Base-by-base conservation (phyloP, 2,113 vertebrate genomes). In the Scolopax mira region DNA sequence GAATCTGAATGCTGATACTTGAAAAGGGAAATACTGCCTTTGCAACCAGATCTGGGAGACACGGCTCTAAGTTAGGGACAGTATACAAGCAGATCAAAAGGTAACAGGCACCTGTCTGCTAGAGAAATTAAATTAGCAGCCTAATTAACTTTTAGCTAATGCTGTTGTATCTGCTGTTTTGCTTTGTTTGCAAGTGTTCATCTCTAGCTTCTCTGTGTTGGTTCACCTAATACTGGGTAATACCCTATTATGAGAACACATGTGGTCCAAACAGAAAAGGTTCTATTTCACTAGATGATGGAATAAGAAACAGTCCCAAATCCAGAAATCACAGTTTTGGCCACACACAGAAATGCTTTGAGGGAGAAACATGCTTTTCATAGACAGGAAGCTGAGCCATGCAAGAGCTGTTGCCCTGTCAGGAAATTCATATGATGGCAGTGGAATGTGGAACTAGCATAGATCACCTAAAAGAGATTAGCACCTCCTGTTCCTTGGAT, bases 71-170 rank as follows among this genome's bases (percentile, higher is more conserved):
- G 64, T 60, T 48, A 78, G 71, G 35, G 51, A 58, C 58, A 66
- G 19, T 67, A 23, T 39, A 70, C 25, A 94, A 90, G 54, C n/a
- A 90, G 42, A 78, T 74, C 51, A 78, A 35, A 91, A 85, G 13
- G 51, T 71, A 96, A 54, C 55, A 66, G 49, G 44, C 37, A 82
- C 35, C 46, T 89, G 71, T 67, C 60, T 85, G 69, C 93, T 93
- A 58, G 85, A 79, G 33, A 94, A 96, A 95, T 85, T 0, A 70
- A 88, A 85, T 94, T 85, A 91, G 58, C 48, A 37, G 27, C 30
- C 44, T 93, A 90, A 93, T 89, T 89, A 72, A 79, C 72, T 92
- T 93, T 54, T 30, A 81, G 41, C 41, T 95, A 79, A 89, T 77
- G 44, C 16, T 91, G 22, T 79, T 37, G 1, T 72, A 57, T 79